phyloP scores from a whole-genome alignment of 2,113 vertebrate species.

The human (Homo sapiens) region DNA sequence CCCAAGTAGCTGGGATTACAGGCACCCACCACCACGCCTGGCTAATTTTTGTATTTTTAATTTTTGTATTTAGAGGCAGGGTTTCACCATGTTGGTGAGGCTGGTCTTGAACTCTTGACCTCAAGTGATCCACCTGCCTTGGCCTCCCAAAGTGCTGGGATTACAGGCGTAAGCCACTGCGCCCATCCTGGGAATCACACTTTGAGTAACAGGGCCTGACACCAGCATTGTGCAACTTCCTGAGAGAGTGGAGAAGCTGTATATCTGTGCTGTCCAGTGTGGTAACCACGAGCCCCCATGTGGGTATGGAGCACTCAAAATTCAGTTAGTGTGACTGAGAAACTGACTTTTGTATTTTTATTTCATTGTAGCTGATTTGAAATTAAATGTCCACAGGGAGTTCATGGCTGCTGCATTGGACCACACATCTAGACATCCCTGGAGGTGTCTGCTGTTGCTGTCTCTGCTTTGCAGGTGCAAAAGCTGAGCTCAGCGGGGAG shows the following conservation, averaged over 20 bases:
- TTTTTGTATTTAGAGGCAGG: too few relatives aligned
- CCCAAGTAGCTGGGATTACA: too few relatives aligned
- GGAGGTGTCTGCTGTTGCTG: not conserved
- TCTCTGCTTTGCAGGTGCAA: not conserved
- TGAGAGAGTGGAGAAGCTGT: too few relatives aligned
- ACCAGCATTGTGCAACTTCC: not conserved
- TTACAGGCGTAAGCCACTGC: too few relatives aligned
- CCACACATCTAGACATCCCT: not conserved
- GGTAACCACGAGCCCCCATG: not conserved
- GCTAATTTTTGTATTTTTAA: too few relatives aligned
- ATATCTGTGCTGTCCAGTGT: accelerated
- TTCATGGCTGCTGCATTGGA: accelerated
- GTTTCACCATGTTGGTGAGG: too few relatives aligned
- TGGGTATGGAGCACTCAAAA: not conserved
- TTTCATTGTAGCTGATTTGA: not conserved
- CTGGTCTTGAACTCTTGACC: too few relatives aligned
- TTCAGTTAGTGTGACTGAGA: not conserved
- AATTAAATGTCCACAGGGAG: not conserved
- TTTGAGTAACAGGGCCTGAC: not conserved
- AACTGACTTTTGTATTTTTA: not conserved
- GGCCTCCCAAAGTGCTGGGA: too few relatives aligned
- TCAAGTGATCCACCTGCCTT: too few relatives aligned
- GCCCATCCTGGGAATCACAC: not conserved
- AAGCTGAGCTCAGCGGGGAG: not conserved
- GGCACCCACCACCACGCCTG: too few relatives aligned